These are phyloP conservation scores for Eriosoma lanigerum DNA, from an alignment of 1,140 invertebrate genomes.

Conservation along the genomic window DNA sequence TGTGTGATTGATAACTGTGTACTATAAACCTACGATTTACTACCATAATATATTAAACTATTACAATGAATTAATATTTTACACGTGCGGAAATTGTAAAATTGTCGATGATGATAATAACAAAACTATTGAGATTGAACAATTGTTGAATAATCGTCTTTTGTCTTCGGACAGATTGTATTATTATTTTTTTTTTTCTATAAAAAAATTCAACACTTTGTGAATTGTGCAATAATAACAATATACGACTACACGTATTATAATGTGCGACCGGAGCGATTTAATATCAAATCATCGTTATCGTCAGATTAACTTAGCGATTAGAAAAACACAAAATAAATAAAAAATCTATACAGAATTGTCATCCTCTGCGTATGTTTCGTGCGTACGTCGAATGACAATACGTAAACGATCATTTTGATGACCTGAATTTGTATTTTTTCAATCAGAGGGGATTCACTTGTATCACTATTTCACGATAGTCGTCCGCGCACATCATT, in stretches of 20 bases:
- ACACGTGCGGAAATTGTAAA: too few relatives aligned
- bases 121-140: not conserved
- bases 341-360: not conserved
- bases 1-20: too few relatives aligned
- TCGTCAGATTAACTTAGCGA: too few relatives aligned
- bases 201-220: not conserved
- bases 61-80: too few relatives aligned
- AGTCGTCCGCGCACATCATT: not conserved
- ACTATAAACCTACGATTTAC: too few relatives aligned
- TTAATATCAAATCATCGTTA: not conserved
- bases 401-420: not conserved
- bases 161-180: not conserved
- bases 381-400: not conserved
- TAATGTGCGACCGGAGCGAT: not conserved
- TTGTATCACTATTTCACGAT: not conserved
- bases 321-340: too few relatives aligned
- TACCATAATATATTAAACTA: too few relatives aligned
- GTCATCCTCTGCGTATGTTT: not conserved
- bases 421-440: conserved; percentile 15
- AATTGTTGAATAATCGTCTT: not conserved
- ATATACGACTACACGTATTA: too few relatives aligned
- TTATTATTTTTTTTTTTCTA: not conserved
- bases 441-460: not conserved
- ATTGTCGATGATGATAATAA: not conserved
- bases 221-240: not conserved